Percentiles rank a stretch among this genome's conserved stretches.
phyloP scores from a whole-genome alignment of 2,888 invertebrate species.

The Agrotis ipsilon region DNA sequence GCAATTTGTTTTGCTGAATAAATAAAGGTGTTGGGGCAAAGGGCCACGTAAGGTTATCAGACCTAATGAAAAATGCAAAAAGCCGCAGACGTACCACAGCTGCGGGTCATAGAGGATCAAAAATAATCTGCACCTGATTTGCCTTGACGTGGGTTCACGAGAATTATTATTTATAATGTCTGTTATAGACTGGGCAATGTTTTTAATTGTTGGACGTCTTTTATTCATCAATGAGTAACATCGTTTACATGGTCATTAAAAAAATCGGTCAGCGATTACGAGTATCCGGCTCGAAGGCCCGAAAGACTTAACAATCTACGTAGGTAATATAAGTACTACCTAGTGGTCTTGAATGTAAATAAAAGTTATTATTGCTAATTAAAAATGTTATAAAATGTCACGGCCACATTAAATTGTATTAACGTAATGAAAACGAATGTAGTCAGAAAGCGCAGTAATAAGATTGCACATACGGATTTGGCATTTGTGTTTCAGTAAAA shows the following conservation, averaged over 20 bases:
- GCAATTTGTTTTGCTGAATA: conserved; percentile 50
- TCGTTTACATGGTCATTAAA: background rate
- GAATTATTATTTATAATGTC: conserved; percentile 38
- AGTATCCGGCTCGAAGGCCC: conserved; percentile 13
- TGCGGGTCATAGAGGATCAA: conserved; percentile 22
- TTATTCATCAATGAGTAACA: background rate
- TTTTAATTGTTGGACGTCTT: background rate
- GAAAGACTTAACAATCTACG: background rate
- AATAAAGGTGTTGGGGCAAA: conserved; percentile 47
- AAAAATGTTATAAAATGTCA: conserved; percentile 36
- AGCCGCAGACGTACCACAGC: conserved; percentile 20
- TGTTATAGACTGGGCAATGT: conserved; percentile 16
- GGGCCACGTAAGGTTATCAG: conserved; percentile 39
- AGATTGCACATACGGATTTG: conserved; percentile 3
- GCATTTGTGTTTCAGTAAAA: background rate
- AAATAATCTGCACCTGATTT: conserved; percentile 27
- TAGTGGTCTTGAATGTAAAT: conserved; percentile 11
- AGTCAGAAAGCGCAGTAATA: conserved; percentile 15
- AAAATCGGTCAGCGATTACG: background rate
- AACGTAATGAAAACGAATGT: conserved; percentile 26
- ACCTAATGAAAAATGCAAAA: conserved; percentile 59
- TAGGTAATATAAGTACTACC: background rate
- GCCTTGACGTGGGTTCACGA: conserved; percentile 24
- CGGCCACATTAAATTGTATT: conserved; percentile 29
- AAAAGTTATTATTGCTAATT: conserved; percentile 10